These are phyloP conservation scores for Eupithecia tripunctaria DNA, from an alignment of 2,888 invertebrate species.

Conservation along the genomic window DNA sequence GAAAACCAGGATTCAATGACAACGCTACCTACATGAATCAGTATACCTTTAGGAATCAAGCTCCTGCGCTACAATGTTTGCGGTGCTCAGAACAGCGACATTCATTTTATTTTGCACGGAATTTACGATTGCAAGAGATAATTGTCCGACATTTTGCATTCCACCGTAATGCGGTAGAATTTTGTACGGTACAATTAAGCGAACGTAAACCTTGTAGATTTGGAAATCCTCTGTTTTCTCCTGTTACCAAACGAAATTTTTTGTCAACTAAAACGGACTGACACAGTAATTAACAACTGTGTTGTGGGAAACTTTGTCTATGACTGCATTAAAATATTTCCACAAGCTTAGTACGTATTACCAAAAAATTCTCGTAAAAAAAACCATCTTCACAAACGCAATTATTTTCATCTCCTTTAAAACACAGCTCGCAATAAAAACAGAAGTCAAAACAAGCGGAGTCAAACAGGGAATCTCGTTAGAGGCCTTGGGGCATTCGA, in stretches of 20 bases:
- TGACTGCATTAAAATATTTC: not conserved
- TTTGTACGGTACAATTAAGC: conserved; percentile 30
- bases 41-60: not conserved
- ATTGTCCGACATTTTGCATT: conserved; percentile 39
- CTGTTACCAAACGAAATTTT: conserved; percentile 19
- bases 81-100: conserved; percentile 30
- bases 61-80: conserved; percentile 33
- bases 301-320: not conserved
- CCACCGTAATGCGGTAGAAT: conserved; percentile 36
- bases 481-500: conserved; percentile 51
- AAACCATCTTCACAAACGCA: not conserved
- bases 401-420: conserved; percentile 32
- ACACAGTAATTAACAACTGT: not conserved
- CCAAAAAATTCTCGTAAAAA: not conserved
- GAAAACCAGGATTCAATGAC: not conserved
- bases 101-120: conserved; percentile 33
- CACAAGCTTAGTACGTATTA: not conserved
- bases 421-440: conserved; percentile 38
- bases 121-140: conserved; percentile 40
- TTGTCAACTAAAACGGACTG: conserved; percentile 4
- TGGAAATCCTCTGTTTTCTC: conserved; percentile 19
- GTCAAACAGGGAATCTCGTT: conserved; percentile 51
- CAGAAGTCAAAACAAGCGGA: conserved; percentile 38
- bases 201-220: conserved; percentile 24
- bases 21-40: not conserved